phyloP scores from a whole-genome alignment of 2,888 invertebrate species.

The Azorinus chamasolen region DNA sequence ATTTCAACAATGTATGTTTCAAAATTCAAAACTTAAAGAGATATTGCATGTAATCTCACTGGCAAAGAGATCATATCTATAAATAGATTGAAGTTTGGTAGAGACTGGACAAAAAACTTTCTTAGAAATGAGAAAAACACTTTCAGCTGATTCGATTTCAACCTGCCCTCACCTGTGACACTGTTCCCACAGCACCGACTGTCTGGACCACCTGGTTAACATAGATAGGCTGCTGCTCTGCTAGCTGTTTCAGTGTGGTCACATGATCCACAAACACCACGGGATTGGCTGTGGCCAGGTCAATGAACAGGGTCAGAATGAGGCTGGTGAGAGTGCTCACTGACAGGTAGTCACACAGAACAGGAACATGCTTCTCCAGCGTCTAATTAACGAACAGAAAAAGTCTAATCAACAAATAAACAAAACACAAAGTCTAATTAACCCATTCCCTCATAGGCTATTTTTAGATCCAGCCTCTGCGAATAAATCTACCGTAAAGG shows the following conservation, averaged over 20 bases:
- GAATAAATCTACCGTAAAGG: too few species aligned
- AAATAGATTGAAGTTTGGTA: too few species aligned
- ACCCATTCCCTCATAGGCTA: too few species aligned
- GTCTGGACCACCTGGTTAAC: conserved; percentile 84
- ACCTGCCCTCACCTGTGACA: conserved; percentile 88
- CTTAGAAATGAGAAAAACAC: too few species aligned
- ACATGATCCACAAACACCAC: conserved; percentile 91
- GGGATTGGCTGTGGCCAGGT: conserved; percentile 91
- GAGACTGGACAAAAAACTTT: too few species aligned
- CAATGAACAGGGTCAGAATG: conserved; percentile 92
- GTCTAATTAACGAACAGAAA: conserved; percentile 87
- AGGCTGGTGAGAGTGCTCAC: conserved; percentile 89
- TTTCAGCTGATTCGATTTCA: conserved; percentile 94
- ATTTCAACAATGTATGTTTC: too few species aligned
- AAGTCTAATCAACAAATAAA: background rate
- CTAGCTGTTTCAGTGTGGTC: conserved; percentile 89
- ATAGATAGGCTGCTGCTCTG: conserved; percentile 82
- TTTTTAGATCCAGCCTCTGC: too few species aligned
- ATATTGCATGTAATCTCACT: too few species aligned
- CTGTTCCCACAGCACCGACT: conserved; percentile 85
- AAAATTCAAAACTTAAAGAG: too few species aligned
- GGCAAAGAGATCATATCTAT: too few species aligned
- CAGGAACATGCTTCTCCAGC: conserved; percentile 93
- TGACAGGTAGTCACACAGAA: conserved; percentile 92
- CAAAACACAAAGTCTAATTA: too few species aligned